Percentiles rank a stretch among this genome's conserved stretches.
Evolutionary conservation across 2,113 vertebrate species (phyloP).

Genomic region (Hystrix brachyura): DNA sequence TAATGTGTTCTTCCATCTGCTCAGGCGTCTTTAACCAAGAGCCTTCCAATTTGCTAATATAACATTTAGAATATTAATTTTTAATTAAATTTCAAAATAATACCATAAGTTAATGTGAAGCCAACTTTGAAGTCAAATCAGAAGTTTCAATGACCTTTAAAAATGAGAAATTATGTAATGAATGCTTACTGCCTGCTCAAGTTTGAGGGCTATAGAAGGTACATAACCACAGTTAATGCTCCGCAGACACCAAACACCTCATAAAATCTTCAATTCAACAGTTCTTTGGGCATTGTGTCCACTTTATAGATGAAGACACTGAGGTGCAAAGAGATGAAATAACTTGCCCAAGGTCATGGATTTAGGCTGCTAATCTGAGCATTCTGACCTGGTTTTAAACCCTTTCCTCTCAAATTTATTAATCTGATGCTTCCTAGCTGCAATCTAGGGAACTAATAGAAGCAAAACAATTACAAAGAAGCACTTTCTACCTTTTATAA

Average conservation of each 20-base stretch:
- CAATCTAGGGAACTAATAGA: background rate
- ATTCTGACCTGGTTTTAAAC: background rate
- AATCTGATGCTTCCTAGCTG: background rate
- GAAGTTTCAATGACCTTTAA: background rate
- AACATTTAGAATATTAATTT: background rate
- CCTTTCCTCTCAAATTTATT: too few species aligned
- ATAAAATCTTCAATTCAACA: background rate
- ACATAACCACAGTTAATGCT: background rate
- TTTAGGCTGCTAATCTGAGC: background rate
- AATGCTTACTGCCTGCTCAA: background rate
- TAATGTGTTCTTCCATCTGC: background rate
- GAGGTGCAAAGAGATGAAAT: background rate
- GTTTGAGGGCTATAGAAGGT: background rate
- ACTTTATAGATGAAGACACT: background rate
- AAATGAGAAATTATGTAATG: background rate
- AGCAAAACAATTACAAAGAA: background rate
- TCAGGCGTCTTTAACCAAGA: background rate
- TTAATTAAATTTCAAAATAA: constrained; percentile 29
- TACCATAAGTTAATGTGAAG: background rate
- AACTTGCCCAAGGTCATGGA: background rate
- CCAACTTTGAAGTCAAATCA: background rate
- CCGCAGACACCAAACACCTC: background rate
- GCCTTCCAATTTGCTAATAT: constrained; percentile 29
- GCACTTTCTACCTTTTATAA: background rate
- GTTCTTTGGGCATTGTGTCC: background rate